Percentiles rank a stretch among this genome's conserved stretches.
Evolutionary conservation across 2,113 vertebrate species (phyloP).

Genomic region (Platichthys stellatus): DNA sequence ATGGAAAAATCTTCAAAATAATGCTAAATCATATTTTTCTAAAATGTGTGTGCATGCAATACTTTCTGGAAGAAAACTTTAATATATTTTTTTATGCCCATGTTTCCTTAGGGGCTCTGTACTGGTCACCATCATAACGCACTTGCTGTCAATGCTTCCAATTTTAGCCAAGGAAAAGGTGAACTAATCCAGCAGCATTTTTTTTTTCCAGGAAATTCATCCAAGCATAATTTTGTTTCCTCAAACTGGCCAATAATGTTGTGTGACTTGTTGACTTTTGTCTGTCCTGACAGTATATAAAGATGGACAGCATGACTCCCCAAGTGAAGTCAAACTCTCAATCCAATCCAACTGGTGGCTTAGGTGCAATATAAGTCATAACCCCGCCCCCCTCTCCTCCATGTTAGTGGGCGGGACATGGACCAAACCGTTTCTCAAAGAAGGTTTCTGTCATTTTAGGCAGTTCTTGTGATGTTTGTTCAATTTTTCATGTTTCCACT

Average conservation of each 20-base stretch:
- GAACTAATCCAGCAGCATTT: constrained; percentile 11
- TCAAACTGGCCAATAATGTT: constrained; percentile 37
- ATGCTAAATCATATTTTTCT: no score
- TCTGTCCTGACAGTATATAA: background rate
- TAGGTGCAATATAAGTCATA: no score
- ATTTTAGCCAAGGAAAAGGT: constrained; percentile 35
- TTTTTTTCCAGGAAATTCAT: constrained; percentile 25
- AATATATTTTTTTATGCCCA: no score
- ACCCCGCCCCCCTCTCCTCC: background rate
- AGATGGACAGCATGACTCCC: background rate
- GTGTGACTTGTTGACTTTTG: constrained; percentile 35
- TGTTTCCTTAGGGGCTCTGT: background rate
- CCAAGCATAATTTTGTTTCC: constrained; percentile 13
- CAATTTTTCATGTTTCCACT: no score
- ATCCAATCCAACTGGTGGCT: no score
- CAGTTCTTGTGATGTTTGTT: background rate
- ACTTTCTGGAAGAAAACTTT: no score
- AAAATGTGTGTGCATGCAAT: no score
- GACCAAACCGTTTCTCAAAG: no score
- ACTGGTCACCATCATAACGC: constrained; percentile 37
- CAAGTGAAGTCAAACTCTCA: background rate
- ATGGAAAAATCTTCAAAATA: no score
- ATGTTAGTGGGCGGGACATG: no score
- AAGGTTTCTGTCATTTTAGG: background rate
- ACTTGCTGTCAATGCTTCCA: constrained; percentile 45